A percentile compares a stretch with the other conserved stretches of the same genome.
Evolutionary conservation across 2,888 invertebrate species (phyloP).

Genomic region (Pristionchus fissidentatus): DNA sequence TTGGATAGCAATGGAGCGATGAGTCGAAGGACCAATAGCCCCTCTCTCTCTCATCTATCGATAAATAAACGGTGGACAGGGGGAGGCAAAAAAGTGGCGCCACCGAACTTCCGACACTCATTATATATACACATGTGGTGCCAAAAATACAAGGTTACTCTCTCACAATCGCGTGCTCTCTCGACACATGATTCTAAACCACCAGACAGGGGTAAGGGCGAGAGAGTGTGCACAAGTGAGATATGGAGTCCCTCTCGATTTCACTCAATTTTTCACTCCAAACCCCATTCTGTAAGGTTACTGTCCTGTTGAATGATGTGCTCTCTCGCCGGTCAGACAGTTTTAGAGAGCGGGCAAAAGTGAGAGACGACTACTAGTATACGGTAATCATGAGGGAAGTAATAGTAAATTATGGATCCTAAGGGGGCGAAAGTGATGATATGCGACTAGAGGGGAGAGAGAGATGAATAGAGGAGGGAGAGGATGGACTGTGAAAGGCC

Average conservation of each 20-base stretch:
- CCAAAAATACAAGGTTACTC: neutral
- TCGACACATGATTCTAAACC: too few relatives aligned
- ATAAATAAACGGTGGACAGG: neutral
- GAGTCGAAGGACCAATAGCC: neutral
- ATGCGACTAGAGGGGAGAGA: neutral
- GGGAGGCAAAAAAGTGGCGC: neutral
- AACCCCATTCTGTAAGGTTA: too few relatives aligned
- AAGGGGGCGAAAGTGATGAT: too few relatives aligned
- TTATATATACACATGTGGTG: neutral
- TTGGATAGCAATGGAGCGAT: slow-evolving; percentile 21
- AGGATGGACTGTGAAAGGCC: neutral
- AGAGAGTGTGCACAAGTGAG: too few relatives aligned
- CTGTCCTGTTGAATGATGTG: too few relatives aligned
- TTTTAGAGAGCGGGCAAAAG: neutral
- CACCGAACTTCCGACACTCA: slow-evolving; percentile 5
- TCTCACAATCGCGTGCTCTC: too few relatives aligned
- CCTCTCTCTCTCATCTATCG: neutral
- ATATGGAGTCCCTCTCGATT: too few relatives aligned
- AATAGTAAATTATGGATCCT: too few relatives aligned
- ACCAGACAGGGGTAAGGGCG: too few relatives aligned
- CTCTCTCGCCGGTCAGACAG: too few relatives aligned
- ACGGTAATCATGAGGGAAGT: too few relatives aligned
- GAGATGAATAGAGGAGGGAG: neutral
- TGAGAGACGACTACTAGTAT: neutral
- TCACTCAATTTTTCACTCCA: too few relatives aligned